A percentile compares a stretch with the other conserved stretches of the same genome.
Evolutionary conservation across 1,140 invertebrate genomes (phyloP).

Genomic region (Calephelis nemesis): DNA sequence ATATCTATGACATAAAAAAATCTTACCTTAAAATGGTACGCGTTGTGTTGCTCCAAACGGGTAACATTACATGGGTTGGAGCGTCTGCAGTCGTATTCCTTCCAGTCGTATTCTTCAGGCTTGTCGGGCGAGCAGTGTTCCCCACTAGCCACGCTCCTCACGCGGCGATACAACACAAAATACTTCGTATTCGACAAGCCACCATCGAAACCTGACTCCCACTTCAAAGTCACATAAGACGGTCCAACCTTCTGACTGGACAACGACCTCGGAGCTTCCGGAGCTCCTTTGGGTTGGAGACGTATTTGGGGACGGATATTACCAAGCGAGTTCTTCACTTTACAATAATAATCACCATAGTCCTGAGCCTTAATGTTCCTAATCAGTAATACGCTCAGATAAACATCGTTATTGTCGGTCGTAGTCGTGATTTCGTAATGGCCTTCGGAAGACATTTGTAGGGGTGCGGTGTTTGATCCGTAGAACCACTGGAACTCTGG

Average conservation of each 20-base stretch:
- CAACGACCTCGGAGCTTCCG: constrained; percentile 88
- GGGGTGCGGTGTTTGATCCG: constrained; percentile 84
- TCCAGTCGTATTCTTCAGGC: constrained; percentile 83
- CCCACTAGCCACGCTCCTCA: constrained; percentile 71
- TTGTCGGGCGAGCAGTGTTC: constrained; percentile 80
- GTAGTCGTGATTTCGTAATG: constrained; percentile 92
- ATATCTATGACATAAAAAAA: background rate
- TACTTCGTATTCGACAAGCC: constrained; percentile 91
- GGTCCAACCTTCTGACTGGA: constrained; percentile 85
- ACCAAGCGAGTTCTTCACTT: constrained; percentile 88
- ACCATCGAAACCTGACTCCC: constrained; percentile 94
- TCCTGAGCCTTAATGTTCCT: constrained; percentile 87
- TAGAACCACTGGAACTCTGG: constrained; percentile 96
- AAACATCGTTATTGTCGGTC: constrained; percentile 90
- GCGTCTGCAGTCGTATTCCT: constrained; percentile 90
- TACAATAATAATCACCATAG: constrained; percentile 94
- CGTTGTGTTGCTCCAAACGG: constrained; percentile 89
- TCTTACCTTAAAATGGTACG: constrained; percentile 86
- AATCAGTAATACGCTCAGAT: constrained; percentile 89
- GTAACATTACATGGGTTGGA: constrained; percentile 93
- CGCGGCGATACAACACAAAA: constrained; percentile 87
- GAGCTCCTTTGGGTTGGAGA: constrained; percentile 90
- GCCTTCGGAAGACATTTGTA: constrained; percentile 88
- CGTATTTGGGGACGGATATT: constrained; percentile 87
- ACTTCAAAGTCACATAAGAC: constrained; percentile 87